These are phyloP conservation scores for Anastrepha obliqua DNA, from an alignment of 1,140 invertebrate species.

Conservation along the genomic window DNA sequence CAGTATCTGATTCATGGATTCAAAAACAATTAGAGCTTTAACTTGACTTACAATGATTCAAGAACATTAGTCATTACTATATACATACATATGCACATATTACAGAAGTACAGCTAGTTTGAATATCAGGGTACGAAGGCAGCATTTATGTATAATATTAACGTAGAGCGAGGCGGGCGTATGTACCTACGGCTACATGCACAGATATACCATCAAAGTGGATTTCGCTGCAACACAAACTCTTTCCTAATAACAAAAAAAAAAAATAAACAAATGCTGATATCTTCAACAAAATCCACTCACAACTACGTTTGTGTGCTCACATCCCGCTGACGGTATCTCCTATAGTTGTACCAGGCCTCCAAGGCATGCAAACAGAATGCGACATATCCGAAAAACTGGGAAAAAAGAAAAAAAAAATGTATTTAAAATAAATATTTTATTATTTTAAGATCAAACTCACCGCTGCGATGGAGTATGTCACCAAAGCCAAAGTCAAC, in stretches of 20 bases:
- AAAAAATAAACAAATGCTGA: not conserved
- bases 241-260: too few relatives aligned
- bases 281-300: not conserved
- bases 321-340: not conserved
- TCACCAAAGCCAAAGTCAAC: slow-evolving; percentile 21
- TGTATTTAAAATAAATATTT: not conserved
- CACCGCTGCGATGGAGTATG: slow-evolving; percentile 40
- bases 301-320: slow-evolving; percentile 15
- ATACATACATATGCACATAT: too few relatives aligned
- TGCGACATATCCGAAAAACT: slow-evolving; percentile 49
- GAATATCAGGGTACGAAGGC: too few relatives aligned
- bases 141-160: not conserved
- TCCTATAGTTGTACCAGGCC: not conserved
- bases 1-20: too few relatives aligned
- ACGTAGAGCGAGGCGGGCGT: too few relatives aligned
- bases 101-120: not conserved
- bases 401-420: not conserved
- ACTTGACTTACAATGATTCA: too few relatives aligned
- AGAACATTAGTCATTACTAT: too few relatives aligned
- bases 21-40: too few relatives aligned
- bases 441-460: not conserved
- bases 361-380: slow-evolving; percentile 37
- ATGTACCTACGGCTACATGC: too few relatives aligned
- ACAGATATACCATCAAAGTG: too few relatives aligned
- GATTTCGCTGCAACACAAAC: too few relatives aligned